Percentiles rank a stretch among this genome's conserved stretches.
phyloP scores from a whole-genome alignment of 2,797 vertebrate genomes.

The Prionace glauca region DNA sequence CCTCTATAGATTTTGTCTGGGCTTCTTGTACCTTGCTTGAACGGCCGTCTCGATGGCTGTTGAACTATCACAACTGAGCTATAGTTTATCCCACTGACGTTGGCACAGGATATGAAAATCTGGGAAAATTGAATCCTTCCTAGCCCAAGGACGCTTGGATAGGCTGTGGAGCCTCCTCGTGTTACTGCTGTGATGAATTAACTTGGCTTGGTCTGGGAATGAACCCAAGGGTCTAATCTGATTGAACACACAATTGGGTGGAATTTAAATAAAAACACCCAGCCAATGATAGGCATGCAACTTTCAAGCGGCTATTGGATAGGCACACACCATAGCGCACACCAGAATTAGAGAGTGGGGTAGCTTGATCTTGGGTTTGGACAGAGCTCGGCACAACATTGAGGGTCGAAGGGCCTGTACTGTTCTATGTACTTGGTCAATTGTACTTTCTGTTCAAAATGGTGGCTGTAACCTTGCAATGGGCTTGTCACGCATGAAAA shows the following conservation, averaged over 20 bases:
- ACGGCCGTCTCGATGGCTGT: not conserved
- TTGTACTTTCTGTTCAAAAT: not conserved
- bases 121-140: not conserved
- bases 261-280: not conserved
- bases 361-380: no score
- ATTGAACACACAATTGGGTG: not conserved
- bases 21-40: not conserved
- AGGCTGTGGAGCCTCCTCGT: not conserved
- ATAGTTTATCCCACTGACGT: not conserved
- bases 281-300: not conserved
- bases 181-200: not conserved
- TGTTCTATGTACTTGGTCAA: no score
- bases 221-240: not conserved
- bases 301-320: no score
- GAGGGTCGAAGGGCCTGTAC: no score
- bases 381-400: no score
- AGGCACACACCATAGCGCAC: no score
- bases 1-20: not conserved
- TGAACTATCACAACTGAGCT: not conserved
- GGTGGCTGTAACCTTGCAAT: not conserved
- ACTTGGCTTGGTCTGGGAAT: not conserved
- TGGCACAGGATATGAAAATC: no score
- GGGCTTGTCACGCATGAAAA: not conserved
- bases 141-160: not conserved
- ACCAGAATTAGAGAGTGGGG: no score